These are phyloP conservation scores for Nomada lathburiana DNA, from an alignment of 2,888 invertebrate genomes.

Conservation along the genomic window DNA sequence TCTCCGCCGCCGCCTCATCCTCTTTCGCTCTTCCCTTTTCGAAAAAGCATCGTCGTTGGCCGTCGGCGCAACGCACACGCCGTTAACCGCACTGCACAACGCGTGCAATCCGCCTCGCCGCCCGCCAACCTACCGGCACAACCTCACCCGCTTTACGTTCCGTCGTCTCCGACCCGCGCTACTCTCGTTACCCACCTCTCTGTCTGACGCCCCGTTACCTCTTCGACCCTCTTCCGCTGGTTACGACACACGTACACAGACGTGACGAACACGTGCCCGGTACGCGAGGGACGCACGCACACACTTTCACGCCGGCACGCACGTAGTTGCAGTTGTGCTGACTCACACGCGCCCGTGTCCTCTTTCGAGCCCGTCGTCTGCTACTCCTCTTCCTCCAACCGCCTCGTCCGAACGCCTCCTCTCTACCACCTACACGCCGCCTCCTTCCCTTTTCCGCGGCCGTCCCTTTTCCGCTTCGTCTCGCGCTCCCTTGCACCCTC, in stretches of 20 bases:
- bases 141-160: constrained; percentile 50
- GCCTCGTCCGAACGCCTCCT: constrained; percentile 21
- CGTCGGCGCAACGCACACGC: constrained; percentile 82
- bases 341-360: constrained; percentile 66
- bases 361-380: constrained; percentile 64
- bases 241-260: constrained; percentile 65
- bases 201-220: constrained; percentile 57
- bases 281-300: constrained; percentile 36
- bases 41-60: constrained; percentile 79
- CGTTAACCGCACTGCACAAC: constrained; percentile 83
- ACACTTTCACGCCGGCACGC: constrained; percentile 51
- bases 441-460: constrained; percentile 44
- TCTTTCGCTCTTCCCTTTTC: constrained; percentile 77
- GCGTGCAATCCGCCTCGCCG: constrained; percentile 78
- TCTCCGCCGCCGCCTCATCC: constrained; percentile 66
- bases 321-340: constrained; percentile 60
- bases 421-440: constrained; percentile 19
- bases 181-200: constrained; percentile 27
- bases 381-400: constrained; percentile 29
- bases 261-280: constrained; percentile 41
- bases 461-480: constrained; percentile 45
- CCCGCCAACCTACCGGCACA: constrained; percentile 55
- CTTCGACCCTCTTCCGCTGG: constrained; percentile 69
- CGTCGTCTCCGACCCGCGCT: constrained; percentile 51
- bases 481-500: constrained; percentile 47